Conservation (phyloP, 1,140 invertebrate species). For the Drosophila pseudoananassae region DNA sequence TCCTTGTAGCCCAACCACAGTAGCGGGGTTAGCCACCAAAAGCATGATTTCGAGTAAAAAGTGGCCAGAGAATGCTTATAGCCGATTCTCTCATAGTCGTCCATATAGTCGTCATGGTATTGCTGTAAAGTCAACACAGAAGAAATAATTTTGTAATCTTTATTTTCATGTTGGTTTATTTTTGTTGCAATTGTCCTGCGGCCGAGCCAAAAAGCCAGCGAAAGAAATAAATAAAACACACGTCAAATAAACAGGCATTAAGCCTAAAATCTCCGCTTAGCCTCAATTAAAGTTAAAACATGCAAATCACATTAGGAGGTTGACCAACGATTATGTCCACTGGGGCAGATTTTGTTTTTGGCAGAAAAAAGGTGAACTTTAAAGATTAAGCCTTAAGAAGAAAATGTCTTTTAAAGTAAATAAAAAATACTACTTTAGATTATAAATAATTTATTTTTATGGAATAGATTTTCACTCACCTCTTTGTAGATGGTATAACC, state of each 20-base stretch:
- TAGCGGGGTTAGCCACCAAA: constrained; percentile 90
- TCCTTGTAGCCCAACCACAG: constrained; percentile 88
- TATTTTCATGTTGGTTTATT: constrained; percentile 24
- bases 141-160: neutral
- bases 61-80: constrained; percentile 87
- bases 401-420: neutral
- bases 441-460: too few relatives aligned
- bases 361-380: constrained; percentile 51
- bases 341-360: constrained; percentile 39
- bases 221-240: constrained; percentile 64
- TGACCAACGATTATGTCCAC: constrained; percentile 2
- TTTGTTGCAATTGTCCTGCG: constrained; percentile 43
- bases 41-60: constrained; percentile 90
- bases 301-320: constrained; percentile 56
- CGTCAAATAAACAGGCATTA: constrained; percentile 26
- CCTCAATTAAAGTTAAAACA: constrained; percentile 80
- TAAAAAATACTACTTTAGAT: too few relatives aligned
- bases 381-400: neutral
- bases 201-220: constrained; percentile 47
- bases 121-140: neutral
- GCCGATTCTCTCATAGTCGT: constrained; percentile 74
- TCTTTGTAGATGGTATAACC: constrained; percentile 77
- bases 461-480: constrained; percentile 36
- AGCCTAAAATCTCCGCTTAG: constrained; percentile 70
- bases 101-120: constrained; percentile 62